These are phyloP conservation scores for Vesta saturnalis DNA, from an alignment of 2,888 invertebrate species.

Conservation along the genomic window DNA sequence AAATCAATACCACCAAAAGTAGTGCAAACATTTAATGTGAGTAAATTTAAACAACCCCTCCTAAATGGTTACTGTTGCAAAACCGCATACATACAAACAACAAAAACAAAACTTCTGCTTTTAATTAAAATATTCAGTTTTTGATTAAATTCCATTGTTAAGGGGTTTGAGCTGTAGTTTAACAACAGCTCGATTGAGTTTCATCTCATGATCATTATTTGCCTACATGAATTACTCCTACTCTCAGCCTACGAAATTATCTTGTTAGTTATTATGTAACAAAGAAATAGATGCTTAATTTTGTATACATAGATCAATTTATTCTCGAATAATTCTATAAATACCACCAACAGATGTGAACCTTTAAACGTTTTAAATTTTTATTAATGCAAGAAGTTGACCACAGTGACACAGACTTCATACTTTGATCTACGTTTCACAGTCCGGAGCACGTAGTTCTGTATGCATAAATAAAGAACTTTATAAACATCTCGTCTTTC, in stretches of 20 bases:
- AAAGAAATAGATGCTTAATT: not conserved
- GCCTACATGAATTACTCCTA: constrained; percentile 25
- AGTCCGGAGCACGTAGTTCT: no score
- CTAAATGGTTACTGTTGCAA: not conserved
- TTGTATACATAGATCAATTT: no score
- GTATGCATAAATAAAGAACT: no score
- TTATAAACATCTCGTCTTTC: no score
- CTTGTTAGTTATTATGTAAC: constrained; percentile 7
- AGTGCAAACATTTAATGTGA: not conserved
- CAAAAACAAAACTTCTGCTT: constrained; percentile 16
- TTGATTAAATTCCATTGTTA: constrained; percentile 25
- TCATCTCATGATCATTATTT: constrained; percentile 23
- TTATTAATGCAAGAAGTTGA: no score
- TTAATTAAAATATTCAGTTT: constrained; percentile 23
- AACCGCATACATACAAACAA: not conserved
- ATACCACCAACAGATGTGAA: no score
- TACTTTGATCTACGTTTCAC: no score
- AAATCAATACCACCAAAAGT: not conserved
- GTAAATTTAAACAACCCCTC: not conserved
- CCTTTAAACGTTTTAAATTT: no score
- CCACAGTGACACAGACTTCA: no score
- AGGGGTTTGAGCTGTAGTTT: constrained; percentile 26
- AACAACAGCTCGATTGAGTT: constrained; percentile 31
- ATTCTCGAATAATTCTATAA: no score
- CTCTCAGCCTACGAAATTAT: constrained; percentile 18